A percentile compares a stretch with the other conserved stretches of the same genome.
Conservation (phyloP, 2,797 vertebrate genomes). For the Nasua narica region DNA sequence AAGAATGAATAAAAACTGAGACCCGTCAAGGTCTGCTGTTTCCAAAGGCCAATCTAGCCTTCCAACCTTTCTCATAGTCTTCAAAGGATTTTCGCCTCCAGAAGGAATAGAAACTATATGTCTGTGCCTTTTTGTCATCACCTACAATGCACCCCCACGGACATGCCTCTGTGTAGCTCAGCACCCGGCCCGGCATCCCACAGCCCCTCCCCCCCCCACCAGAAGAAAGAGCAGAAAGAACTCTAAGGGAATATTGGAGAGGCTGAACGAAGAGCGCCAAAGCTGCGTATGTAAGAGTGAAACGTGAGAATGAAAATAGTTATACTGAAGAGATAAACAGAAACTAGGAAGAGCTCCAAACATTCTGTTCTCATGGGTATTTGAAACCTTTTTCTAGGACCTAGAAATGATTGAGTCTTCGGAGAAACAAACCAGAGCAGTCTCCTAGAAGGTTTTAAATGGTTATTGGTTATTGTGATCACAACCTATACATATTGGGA, state of each 20-base stretch:
- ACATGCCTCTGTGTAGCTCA: background rate
- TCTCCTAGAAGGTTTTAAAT: constrained; percentile 38
- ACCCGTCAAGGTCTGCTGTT: background rate
- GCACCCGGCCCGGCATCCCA: background rate
- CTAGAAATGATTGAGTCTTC: background rate
- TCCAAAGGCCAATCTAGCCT: background rate
- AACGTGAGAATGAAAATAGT: background rate
- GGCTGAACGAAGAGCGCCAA: background rate
- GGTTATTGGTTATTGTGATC: background rate
- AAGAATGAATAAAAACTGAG: background rate
- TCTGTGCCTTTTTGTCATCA: background rate
- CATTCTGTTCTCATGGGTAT: background rate
- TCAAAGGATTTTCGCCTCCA: background rate
- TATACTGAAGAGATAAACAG: background rate
- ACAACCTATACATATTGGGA: background rate
- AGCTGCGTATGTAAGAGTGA: background rate
- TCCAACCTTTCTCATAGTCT: background rate
- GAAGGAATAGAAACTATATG: background rate
- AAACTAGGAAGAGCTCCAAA: background rate
- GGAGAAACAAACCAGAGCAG: background rate
- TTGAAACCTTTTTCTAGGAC: background rate
- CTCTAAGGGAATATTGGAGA: background rate
- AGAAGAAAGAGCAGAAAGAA: background rate
- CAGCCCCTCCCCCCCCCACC: background rate
- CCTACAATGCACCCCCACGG: background rate